phyloP scores from a whole-genome alignment of 2,113 vertebrate species.

The Chloebia gouldiae region DNA sequence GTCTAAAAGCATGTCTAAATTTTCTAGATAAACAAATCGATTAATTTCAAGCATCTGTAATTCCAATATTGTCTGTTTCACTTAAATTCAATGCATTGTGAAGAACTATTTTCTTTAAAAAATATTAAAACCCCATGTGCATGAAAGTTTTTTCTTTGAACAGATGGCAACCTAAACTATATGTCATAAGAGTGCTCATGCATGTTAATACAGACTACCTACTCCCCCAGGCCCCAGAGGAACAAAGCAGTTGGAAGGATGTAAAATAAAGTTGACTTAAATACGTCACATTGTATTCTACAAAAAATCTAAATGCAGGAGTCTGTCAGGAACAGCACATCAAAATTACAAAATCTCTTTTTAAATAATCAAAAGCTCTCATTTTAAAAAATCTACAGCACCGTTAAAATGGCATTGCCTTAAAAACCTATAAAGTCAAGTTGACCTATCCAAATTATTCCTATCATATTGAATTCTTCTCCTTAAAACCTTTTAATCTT shows the following conservation, averaged over 20 bases:
- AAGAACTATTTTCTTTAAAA: not conserved
- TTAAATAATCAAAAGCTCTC: not conserved
- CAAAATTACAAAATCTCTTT: not conserved
- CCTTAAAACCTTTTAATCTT: not conserved
- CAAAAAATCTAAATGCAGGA: not conserved
- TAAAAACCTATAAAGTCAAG: not conserved
- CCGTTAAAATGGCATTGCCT: not conserved
- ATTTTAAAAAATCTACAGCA: not conserved
- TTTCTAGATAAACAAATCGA: not conserved
- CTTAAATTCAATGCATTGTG: not conserved
- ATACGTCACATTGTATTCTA: not conserved
- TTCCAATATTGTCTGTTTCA: not conserved
- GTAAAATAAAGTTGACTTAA: not conserved
- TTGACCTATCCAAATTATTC: not conserved
- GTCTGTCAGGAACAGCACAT: not conserved
- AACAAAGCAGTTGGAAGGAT: not conserved
- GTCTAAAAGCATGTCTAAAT: not conserved
- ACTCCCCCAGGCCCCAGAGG: not conserved
- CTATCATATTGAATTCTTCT: not conserved
- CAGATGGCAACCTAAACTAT: slow-evolving; percentile 21
- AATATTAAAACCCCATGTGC: rapidly evolving
- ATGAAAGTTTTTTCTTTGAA: not conserved
- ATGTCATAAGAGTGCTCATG: not conserved
- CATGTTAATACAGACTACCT: not conserved
- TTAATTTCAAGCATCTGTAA: not conserved